Base-by-base conservation (phyloP, 2,113 vertebrate genomes). In the Xenopus tropicalis region DNA sequence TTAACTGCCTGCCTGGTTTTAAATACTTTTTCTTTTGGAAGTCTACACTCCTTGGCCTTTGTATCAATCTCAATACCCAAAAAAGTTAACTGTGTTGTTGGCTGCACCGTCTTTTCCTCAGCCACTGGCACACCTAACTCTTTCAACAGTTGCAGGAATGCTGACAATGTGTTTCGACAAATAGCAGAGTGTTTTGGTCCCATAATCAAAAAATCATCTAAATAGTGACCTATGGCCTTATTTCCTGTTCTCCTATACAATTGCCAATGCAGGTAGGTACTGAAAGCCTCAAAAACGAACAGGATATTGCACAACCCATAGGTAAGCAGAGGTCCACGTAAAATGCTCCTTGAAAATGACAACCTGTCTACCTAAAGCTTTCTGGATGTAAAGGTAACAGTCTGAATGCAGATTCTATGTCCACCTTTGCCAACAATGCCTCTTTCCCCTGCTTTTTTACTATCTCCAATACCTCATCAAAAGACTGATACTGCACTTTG, bases 241-340 rank as follows among this genome's bases (percentile, higher is more conserved):
- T 9, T 11, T 29, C 22, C 16, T 19, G 62, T 2, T 43, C 16
- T n/a, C 17, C 16, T 37, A 25, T n/a, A 3, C 4, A 43, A 14
- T 10, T 8, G 6, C 51, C 51, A 54, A 17, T 54, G 16, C 14
- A 54, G 7, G 16, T 16, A 54, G 16, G 19, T 54, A 54, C 51
- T 54, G 17, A 54, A 54, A 8, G 14, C 6, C 16, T 54, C 51
- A 54, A 54, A 54, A 16, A 54, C 6, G 51, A 54, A 9, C 62
- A 64, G 1, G 62, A 42, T 42, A 64, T 64, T 11, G 62, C 13
- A n/a, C 62, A 64, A n/a, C 62, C 62, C 62, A 64, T 64, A 1
- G 62, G 62, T 5, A 66, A 14, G 21, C 63, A 66, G 3, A n/a
- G 12, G 22, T 66, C 63, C 14, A 66, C 43, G 14, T 22, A 66